Evolutionary conservation across 2,113 vertebrate species (phyloP).

Genomic region (Vulpes lagopus): DNA sequence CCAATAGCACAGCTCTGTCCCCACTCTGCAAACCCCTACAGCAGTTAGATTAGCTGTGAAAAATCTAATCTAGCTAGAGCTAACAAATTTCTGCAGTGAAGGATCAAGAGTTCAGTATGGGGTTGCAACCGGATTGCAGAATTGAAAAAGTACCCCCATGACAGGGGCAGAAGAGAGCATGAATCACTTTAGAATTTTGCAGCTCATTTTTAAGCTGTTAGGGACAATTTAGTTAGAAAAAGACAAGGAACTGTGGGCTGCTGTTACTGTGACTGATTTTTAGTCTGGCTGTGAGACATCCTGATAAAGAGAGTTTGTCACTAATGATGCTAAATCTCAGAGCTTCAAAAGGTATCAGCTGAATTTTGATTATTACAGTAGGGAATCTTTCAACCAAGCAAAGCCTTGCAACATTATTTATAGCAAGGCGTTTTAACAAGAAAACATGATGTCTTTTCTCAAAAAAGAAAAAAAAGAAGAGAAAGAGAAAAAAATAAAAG

Average conservation of each 20-base stretch:
- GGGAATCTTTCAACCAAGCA: constrained; percentile 72
- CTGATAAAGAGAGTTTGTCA: constrained; percentile 88
- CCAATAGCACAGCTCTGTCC: constrained; percentile 92
- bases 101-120: constrained; percentile 91
- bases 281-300: constrained; percentile 90
- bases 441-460: constrained; percentile 56
- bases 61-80: constrained; percentile 91
- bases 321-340: constrained; percentile 79
- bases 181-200: constrained; percentile 88
- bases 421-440: neutral
- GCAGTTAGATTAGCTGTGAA: constrained; percentile 92
- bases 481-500: neutral
- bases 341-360: constrained; percentile 81
- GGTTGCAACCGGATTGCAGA: constrained; percentile 88
- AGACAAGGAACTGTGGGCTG: constrained; percentile 86
- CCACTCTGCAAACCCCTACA: constrained; percentile 91
- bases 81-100: constrained; percentile 91
- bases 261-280: constrained; percentile 92
- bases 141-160: constrained; percentile 92
- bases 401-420: constrained; percentile 69
- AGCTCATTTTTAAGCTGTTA: constrained; percentile 93
- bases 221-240: constrained; percentile 87
- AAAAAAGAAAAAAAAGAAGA: neutral
- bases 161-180: constrained; percentile 92
- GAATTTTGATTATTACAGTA: constrained; percentile 81